These are phyloP conservation scores for Athene noctua DNA, from an alignment of 2,113 vertebrate genomes.

Conservation along the genomic window DNA sequence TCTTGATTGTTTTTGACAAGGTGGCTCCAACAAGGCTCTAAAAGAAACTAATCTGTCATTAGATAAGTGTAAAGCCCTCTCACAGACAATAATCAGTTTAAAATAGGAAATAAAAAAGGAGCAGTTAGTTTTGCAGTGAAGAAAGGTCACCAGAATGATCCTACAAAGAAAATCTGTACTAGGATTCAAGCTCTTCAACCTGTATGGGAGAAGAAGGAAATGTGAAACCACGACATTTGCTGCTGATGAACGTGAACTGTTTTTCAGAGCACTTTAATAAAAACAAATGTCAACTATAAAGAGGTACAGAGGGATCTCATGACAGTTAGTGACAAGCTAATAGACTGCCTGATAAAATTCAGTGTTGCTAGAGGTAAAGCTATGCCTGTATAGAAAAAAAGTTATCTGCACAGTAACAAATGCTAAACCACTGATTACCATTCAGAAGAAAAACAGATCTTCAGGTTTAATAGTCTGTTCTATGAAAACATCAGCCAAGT, in stretches of 20 bases:
- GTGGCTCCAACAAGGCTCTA: background rate
- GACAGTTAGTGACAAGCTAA: background rate
- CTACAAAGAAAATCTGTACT: background rate
- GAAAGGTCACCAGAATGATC: background rate
- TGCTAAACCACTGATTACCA: background rate
- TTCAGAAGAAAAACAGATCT: background rate
- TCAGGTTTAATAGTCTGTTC: background rate
- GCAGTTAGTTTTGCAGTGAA: background rate
- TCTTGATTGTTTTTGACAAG: background rate
- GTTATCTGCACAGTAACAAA: background rate
- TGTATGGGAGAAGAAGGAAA: background rate
- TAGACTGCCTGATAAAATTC: background rate
- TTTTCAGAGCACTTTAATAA: constrained; percentile 13
- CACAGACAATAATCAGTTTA: background rate
- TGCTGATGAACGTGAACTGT: background rate
- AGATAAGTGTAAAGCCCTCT: background rate
- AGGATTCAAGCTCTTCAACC: background rate
- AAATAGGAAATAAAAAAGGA: background rate
- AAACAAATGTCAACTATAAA: background rate
- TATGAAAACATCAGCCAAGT: background rate
- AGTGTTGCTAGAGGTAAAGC: background rate
- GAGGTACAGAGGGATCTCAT: background rate
- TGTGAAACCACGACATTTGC: background rate
- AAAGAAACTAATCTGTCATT: background rate
- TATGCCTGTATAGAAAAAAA: background rate